Percentiles rank a stretch among this genome's conserved stretches.
Evolutionary conservation across 2,113 vertebrate species (phyloP).

Genomic region (Mirounga angustirostris): DNA sequence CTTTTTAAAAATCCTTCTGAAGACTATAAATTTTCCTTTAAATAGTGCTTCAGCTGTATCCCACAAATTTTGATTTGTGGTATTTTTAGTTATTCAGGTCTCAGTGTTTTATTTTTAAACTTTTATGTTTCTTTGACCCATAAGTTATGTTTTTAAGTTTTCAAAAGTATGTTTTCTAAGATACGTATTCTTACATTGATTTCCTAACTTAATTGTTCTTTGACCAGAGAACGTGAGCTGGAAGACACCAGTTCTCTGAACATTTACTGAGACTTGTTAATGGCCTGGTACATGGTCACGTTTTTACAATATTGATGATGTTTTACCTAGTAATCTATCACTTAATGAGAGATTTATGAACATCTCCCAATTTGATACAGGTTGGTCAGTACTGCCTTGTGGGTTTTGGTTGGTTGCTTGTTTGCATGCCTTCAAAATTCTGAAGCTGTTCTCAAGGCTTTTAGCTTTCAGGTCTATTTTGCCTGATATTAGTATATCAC

Average conservation of each 20-base stretch:
- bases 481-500: not conserved
- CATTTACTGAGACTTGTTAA: not conserved
- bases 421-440: not conserved
- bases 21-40: constrained; percentile 35
- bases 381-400: not conserved
- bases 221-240: not conserved
- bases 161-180: not conserved
- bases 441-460: not conserved
- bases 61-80: not conserved
- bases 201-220: not conserved
- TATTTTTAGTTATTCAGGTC: constrained; percentile 28
- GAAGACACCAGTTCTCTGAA: not conserved
- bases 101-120: not conserved
- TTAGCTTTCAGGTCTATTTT: not conserved
- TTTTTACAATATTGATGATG: not conserved
- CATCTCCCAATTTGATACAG: not conserved
- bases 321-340: constrained; percentile 32
- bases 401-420: not conserved
- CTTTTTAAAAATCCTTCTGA: constrained; percentile 14
- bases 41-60: not conserved
- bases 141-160: constrained; percentile 48
- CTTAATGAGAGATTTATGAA: not conserved
- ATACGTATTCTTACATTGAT: not conserved
- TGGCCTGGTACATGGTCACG: not conserved
- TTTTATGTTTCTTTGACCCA: constrained; percentile 39